These are phyloP conservation scores for Thaumetopoea pityocampa DNA, from an alignment of 1,140 invertebrate species.

Conservation along the genomic window DNA sequence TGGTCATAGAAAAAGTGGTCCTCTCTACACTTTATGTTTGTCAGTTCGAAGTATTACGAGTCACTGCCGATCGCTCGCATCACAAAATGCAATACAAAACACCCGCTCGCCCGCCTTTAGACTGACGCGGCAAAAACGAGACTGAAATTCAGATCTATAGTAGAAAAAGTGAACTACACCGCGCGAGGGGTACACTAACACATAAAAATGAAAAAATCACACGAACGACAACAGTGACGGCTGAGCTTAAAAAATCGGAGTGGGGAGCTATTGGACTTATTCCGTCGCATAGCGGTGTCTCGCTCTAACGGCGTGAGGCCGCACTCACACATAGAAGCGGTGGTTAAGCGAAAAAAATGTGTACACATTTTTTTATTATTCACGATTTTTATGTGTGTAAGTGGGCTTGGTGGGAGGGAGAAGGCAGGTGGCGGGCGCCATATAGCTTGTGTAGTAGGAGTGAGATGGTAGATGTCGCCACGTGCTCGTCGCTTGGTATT, in stretches of 20 bases:
- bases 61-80: constrained; percentile 34
- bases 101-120: constrained; percentile 66
- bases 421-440: constrained; percentile 31
- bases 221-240: constrained; percentile 62
- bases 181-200: constrained; percentile 73
- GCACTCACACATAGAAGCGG: constrained; percentile 56
- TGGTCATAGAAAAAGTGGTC: constrained; percentile 55
- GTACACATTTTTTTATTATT: constrained; percentile 76
- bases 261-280: constrained; percentile 43
- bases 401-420: constrained; percentile 61
- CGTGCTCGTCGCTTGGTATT: constrained; percentile 73
- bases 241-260: constrained; percentile 71
- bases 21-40: constrained; percentile 30
- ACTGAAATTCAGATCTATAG: constrained; percentile 76
- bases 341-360: constrained; percentile 74
- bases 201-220: constrained; percentile 74
- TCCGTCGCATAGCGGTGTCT: constrained; percentile 46
- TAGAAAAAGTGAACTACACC: constrained; percentile 76
- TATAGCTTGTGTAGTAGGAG: constrained; percentile 23
- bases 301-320: constrained; percentile 61
- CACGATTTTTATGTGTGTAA: constrained; percentile 75
- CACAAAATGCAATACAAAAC: constrained; percentile 68
- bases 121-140: constrained; percentile 74
- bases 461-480: constrained; percentile 55
- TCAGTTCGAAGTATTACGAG: constrained; percentile 13